Evolutionary conservation across 37 sponge, comb jelly and placozoan species (phyloP), one percentile per base, ranked within the genome.

Genomic region (Spongilla lacustris): DNA sequence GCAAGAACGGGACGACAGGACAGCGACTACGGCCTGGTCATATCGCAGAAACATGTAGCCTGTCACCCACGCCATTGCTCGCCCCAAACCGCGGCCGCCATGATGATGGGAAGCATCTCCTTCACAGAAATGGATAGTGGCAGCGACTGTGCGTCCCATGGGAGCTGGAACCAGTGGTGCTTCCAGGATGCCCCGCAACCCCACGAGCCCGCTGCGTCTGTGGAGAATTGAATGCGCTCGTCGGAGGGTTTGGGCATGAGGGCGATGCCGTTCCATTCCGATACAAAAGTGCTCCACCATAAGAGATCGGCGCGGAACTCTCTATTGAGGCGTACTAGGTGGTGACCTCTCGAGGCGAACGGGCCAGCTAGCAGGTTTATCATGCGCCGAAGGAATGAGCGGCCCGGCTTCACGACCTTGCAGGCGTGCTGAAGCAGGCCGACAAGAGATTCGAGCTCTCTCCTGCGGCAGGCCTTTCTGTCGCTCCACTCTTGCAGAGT

Each of bases 21-120:
- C n/a, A n/a, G n/a, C n/a, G n/a, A n/a, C n/a, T n/a, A n/a, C n/a
- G n/a, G n/a, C n/a, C n/a, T n/a, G n/a, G n/a, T n/a, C 46, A 12
- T 88, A 66, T 82, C 84, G 29, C 83, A 88, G 36, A 19, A n/a
- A 21, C 73, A 27, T 22, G 11, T n/a, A 2, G 83, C 83, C 1
- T 13, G 17, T 10, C 3, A 19, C 14, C 81, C 73, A 4, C 32
- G 41, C 83, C 83, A 88, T 4, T 46, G 23, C 35, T 11, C 2
- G 68, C 83, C 83, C 89, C 81, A 88, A 24, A 85, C 69, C 41
- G 77, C 84, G 17, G 66, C 21, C 4, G 89, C 89, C 38, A 88
- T 23, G 33, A 88, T 8, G n/a, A 83, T 36, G 10, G 89, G 50
- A 10, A 88, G 14, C 67, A 83, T 58, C 69, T 83, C 84, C 26